phyloP scores from a whole-genome alignment of 53 echinoderm and acorn worm species.

The Holothuria scabra region DNA sequence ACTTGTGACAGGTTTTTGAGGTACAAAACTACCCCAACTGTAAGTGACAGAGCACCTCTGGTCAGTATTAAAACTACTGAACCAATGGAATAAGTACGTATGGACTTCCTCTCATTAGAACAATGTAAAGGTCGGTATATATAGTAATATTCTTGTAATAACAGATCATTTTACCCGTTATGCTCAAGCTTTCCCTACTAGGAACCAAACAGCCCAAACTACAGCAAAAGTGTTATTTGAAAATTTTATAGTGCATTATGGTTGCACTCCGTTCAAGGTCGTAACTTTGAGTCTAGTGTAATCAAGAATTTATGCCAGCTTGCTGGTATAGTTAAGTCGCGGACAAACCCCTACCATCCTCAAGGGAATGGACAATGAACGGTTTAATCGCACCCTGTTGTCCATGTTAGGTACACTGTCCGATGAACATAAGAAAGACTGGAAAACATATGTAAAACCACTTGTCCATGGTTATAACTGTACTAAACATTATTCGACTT shows the following conservation, averaged over 20 bases:
- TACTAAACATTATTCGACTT: conserved; percentile 5
- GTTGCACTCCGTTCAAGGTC: conserved; percentile 55
- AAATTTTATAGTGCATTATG: conserved; percentile 49
- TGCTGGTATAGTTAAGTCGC: conserved; percentile 20
- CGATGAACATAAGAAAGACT: conserved; percentile 23
- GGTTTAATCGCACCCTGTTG: conserved; percentile 37
- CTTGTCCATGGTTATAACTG: conserved; percentile 44
- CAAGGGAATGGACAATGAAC: conserved; percentile 56
- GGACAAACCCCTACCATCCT: conserved; percentile 53
- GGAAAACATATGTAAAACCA: conserved; percentile 47
- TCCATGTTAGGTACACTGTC: conserved; percentile 32
- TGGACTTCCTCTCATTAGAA: conserved; percentile 61
- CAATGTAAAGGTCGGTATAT: conserved; percentile 40
- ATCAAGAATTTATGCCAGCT: conserved; percentile 45
- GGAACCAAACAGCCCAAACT: conserved; percentile 37
- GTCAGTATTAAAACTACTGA: conserved; percentile 58
- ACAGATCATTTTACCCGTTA: conserved; percentile 48
- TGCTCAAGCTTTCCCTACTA: conserved; percentile 41
- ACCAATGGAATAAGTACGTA: conserved; percentile 57
- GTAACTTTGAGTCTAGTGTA: conserved; percentile 47
- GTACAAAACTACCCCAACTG: conserved; percentile 22
- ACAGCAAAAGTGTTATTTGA: conserved; percentile 56
- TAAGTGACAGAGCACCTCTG: conserved; percentile 49
- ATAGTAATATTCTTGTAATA: conserved; percentile 50
- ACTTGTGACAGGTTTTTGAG: conserved; percentile 57